Evolutionary conservation across 2,888 invertebrate genomes (phyloP).

Genomic region (Rutpela maculata): DNA sequence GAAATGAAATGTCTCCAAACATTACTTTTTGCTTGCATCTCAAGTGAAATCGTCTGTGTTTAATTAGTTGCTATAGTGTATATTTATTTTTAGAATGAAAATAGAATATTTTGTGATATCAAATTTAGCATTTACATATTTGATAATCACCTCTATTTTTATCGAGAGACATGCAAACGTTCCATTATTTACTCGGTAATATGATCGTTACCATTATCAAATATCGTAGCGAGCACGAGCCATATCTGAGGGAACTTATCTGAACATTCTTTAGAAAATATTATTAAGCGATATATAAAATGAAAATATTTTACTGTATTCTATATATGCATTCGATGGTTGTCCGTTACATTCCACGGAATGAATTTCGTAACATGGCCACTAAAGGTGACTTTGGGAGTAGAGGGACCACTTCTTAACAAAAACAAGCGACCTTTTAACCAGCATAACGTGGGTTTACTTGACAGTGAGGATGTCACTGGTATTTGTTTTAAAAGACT

Average conservation of each 20-base stretch:
- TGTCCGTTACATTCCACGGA: constrained; percentile 42
- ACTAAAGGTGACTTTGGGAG: constrained; percentile 61
- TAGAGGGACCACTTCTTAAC: constrained; percentile 59
- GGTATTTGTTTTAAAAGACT: constrained; percentile 64
- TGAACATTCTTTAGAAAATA: constrained; percentile 1
- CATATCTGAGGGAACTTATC: constrained; percentile 8
- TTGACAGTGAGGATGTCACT: constrained; percentile 66
- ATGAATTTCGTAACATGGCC: constrained; percentile 61
- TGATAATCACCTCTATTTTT: constrained; percentile 1
- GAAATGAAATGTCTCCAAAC: neutral
- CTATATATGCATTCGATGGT: constrained; percentile 17
- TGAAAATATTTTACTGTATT: constrained; percentile 18
- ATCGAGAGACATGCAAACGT: neutral
- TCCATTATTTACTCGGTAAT: constrained; percentile 10
- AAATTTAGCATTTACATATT: constrained; percentile 10
- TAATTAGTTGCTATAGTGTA: neutral
- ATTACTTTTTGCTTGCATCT: neutral
- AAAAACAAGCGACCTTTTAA: constrained; percentile 64
- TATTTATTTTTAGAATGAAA: neutral
- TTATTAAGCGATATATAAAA: neutral
- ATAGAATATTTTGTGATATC: neutral
- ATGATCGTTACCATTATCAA: neutral
- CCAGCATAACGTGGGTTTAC: constrained; percentile 64
- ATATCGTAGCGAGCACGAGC: neutral
- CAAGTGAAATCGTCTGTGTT: neutral